Base-by-base conservation (phyloP, 1,140 invertebrate genomes). In the Pygmarrhopalites habei region DNA sequence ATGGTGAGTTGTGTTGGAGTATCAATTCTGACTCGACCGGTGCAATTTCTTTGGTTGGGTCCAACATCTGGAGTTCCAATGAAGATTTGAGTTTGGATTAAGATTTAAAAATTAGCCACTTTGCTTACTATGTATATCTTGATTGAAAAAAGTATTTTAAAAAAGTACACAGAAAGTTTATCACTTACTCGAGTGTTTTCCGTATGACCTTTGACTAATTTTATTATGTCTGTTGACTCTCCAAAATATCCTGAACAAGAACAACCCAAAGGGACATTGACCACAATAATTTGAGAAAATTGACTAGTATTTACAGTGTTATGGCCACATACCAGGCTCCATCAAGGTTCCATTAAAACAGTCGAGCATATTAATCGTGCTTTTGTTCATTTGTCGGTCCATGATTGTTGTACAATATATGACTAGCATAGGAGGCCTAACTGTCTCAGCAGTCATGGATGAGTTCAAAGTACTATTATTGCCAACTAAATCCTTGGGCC, bases 261-360 rank as follows among this genome's bases (percentile, higher is more conserved):
- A n/a, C n/a, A n/a, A n/a, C n/a, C n/a, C n/a, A n/a, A n/a, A n/a
- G n/a, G n/a, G n/a, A n/a, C n/a, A n/a, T n/a, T n/a, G n/a, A n/a
- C n/a, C n/a, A n/a, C n/a, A n/a, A n/a, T n/a, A n/a, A n/a, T n/a
- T n/a, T n/a, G n/a, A n/a, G n/a, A n/a, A n/a, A n/a, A n/a, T n/a
- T n/a, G n/a, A n/a, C n/a, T n/a, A n/a, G n/a, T n/a, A n/a, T n/a
- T n/a, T n/a, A n/a, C n/a, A n/a, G n/a, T n/a, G n/a, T n/a, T n/a
- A n/a, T n/a, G n/a, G n/a, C n/a, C n/a, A n/a, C 2, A 52, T 59
- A 12, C 60, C 58, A 1, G 62, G 63, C 30, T 86, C 84, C 2
- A 91, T 69, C 0, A 90, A 78, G 0, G 88, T 89, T 1, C 89
- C 90, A 72, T 93, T 92, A 58, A 93, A 89, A 73, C 90, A 93